Conservation (phyloP, 2,888 invertebrate species). For the Ichneumoninae sp. region DNA sequence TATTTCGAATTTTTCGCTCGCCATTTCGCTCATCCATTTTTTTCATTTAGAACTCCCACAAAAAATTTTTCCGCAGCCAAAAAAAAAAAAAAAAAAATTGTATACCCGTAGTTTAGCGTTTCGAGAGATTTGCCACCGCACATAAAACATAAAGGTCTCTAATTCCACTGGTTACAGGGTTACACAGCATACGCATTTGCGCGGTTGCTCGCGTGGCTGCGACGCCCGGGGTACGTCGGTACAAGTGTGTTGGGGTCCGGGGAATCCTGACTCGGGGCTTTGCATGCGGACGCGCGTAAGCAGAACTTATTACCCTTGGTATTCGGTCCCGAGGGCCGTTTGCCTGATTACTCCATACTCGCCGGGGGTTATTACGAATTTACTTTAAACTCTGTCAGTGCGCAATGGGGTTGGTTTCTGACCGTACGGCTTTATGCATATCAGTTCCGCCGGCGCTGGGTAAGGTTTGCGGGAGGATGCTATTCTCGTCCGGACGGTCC, state of each 20-base stretch:
- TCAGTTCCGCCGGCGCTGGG: constrained; percentile 2
- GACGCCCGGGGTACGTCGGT: neutral
- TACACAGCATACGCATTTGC: constrained; percentile 20
- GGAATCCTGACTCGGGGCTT: constrained; percentile 55
- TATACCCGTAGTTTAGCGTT: neutral
- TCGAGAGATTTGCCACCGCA: neutral
- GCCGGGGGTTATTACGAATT: constrained; percentile 63
- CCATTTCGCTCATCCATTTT: too few relatives aligned
- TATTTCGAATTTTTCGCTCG: too few relatives aligned
- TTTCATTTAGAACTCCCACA: too few relatives aligned
- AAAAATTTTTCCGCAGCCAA: neutral
- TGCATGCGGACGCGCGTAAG: constrained; percentile 56
- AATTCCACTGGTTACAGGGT: neutral
- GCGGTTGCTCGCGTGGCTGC: neutral
- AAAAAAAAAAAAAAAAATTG: neutral
- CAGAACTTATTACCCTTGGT: constrained; percentile 64
- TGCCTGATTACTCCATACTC: constrained; percentile 62
- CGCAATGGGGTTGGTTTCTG: constrained; percentile 47
- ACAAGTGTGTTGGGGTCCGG: constrained; percentile 14
- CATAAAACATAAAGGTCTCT: neutral
- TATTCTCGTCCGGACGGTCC: constrained; percentile 14
- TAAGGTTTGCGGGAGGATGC: constrained; percentile 1
- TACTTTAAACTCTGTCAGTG: constrained; percentile 56
- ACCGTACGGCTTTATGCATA: constrained; percentile 31
- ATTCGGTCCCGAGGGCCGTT: constrained; percentile 62